phyloP scores from a whole-genome alignment of 2,797 vertebrate species.

The Pitangus sulphuratus region DNA sequence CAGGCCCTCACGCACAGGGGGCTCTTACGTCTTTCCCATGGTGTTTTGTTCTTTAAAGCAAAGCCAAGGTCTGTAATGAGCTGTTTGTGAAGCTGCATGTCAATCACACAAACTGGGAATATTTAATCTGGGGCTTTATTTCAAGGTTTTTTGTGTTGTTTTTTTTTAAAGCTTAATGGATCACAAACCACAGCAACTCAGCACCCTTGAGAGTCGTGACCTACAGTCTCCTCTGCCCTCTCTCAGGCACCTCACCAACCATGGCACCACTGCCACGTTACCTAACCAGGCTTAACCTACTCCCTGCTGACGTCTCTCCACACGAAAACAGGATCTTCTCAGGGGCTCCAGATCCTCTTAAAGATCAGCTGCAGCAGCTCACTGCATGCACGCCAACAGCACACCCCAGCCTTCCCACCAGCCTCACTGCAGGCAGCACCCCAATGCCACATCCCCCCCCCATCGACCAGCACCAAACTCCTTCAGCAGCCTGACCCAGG shows the following conservation, averaged over 20 bases:
- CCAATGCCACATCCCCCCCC: neutral
- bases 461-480: neutral
- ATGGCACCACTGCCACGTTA: neutral
- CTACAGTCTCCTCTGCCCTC: neutral
- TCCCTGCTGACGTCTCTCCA: slow-evolving; percentile 32
- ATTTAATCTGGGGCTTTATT: neutral
- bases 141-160: neutral
- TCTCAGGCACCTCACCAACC: neutral
- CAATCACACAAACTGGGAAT: neutral
- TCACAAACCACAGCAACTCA: neutral
- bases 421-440: neutral
- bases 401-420: neutral
- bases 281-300: slow-evolving; percentile 59
- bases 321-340: neutral
- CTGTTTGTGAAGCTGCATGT: neutral
- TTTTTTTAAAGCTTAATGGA: neutral
- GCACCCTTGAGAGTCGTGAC: neutral
- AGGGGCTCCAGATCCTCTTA: slow-evolving; percentile 46
- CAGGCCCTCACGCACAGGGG: neutral
- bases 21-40: accelerated
- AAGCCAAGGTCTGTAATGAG: neutral
- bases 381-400: neutral
- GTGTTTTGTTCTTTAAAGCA: neutral
- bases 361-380: slow-evolving; percentile 29
- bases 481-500: neutral